A percentile compares a stretch with the other conserved stretches of the same genome.
Conservation (phyloP, 2,797 vertebrate genomes). For the Loris lydekkerianus region DNA sequence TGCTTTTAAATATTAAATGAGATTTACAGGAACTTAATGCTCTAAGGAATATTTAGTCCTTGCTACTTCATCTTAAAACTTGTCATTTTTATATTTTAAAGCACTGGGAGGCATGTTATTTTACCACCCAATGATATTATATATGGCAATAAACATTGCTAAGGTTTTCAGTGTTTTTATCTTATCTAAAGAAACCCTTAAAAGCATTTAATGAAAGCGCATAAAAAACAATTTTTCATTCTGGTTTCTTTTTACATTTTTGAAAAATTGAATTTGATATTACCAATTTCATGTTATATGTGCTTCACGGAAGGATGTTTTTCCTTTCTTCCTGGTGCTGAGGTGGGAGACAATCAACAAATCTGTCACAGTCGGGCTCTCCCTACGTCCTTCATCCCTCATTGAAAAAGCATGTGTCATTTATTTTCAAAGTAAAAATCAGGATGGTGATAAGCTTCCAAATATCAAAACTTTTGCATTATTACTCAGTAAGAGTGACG, state of each 20-base stretch:
- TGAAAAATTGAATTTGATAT: neutral
- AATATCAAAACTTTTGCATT: constrained; percentile 88
- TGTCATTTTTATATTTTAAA: neutral
- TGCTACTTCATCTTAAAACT: constrained; percentile 49
- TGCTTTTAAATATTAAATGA: constrained; percentile 58
- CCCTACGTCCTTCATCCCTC: neutral
- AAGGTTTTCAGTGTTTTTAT: neutral
- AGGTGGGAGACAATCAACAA: neutral
- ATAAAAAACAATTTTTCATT: neutral
- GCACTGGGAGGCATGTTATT: neutral
- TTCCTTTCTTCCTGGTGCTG: neutral
- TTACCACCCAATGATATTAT: constrained; percentile 13
- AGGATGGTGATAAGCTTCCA: constrained; percentile 72
- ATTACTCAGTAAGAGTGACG: constrained; percentile 90
- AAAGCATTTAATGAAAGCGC: neutral
- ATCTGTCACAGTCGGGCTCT: neutral
- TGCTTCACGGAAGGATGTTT: neutral
- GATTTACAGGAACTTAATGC: neutral
- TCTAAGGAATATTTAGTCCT: constrained; percentile 45
- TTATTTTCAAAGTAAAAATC: constrained; percentile 45
- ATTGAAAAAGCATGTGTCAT: neutral
- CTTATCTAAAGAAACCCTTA: neutral
- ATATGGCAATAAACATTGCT: neutral
- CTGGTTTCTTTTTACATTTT: neutral
- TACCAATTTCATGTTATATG: neutral